Conservation (phyloP, 2,888 invertebrate species). For the Hybos culiciformis region DNA sequence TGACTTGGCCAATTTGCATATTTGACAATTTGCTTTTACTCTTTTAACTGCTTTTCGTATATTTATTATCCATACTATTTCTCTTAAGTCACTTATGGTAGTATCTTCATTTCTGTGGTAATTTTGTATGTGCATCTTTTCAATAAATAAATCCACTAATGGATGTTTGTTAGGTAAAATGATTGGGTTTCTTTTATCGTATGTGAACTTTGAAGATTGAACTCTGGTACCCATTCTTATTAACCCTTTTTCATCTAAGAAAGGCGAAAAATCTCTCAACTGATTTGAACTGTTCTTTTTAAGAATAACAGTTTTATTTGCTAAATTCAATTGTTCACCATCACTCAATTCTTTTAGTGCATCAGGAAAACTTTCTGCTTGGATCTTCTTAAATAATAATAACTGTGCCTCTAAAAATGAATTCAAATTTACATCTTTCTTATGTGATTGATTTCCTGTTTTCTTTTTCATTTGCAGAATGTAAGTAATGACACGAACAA, state of each 20-base stretch:
- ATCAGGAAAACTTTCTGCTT: slow-evolving; percentile 2
- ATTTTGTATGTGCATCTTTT: no score
- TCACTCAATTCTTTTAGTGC: not conserved
- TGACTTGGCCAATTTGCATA: slow-evolving; percentile 1
- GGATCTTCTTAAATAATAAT: slow-evolving; percentile 4
- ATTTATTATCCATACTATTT: slow-evolving; percentile 7
- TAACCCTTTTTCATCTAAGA: slow-evolving; percentile 3
- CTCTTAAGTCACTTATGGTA: no score
- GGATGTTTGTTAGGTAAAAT: no score
- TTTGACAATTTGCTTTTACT: not conserved
- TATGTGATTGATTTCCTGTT: not conserved
- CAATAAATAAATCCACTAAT: no score
- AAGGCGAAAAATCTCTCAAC: slow-evolving; percentile 1
- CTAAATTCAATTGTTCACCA: not conserved
- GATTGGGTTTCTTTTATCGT: no score
- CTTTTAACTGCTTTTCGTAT: not conserved
- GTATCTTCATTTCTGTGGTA: no score
- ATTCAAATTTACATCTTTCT: not conserved
- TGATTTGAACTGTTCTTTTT: no score
- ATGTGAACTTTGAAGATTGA: no score
- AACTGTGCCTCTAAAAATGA: no score
- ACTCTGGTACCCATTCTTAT: slow-evolving; percentile 1
- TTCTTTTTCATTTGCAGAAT: no score
- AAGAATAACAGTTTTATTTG: not conserved
- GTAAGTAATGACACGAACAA: not conserved